phyloP scores from a whole-genome alignment of 1,140 invertebrate genomes.

The Trichogramma pretiosum region DNA sequence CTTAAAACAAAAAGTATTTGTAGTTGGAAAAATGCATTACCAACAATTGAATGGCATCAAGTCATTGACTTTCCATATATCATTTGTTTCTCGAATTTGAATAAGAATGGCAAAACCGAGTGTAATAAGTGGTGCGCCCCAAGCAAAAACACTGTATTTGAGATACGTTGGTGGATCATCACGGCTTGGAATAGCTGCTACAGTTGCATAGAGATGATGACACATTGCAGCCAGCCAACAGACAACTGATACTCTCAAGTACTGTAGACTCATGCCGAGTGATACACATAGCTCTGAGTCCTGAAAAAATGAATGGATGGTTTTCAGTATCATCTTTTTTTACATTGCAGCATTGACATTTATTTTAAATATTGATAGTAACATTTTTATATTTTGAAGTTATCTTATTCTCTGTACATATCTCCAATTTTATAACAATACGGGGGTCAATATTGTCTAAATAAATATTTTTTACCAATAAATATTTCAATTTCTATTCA shows the following conservation, averaged over 20 bases:
- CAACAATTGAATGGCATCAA: conserved; percentile 45
- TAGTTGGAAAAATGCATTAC: conserved; percentile 24
- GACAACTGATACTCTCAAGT: conserved; percentile 52
- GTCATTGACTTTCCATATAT: conserved; percentile 36
- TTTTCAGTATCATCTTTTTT: too few relatives aligned
- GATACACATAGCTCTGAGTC: conserved; percentile 56
- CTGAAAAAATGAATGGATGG: conserved; percentile 39
- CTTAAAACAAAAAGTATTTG: not conserved
- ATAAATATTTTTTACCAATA: too few relatives aligned
- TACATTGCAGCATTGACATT: too few relatives aligned
- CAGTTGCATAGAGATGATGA: conserved; percentile 49
- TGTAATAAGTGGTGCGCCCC: conserved; percentile 41
- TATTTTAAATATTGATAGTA: too few relatives aligned
- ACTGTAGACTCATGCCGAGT: conserved; percentile 53
- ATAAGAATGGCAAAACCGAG: conserved; percentile 32
- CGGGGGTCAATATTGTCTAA: too few relatives aligned
- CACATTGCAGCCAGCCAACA: conserved; percentile 55
- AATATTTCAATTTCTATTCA: too few relatives aligned
- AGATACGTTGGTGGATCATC: conserved; percentile 42
- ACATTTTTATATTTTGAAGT: not conserved
- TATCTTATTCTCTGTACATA: not conserved
- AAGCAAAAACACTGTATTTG: conserved; percentile 45
- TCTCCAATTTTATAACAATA: not conserved
- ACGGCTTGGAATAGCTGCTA: conserved; percentile 37
- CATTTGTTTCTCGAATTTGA: conserved; percentile 32